phyloP scores from a whole-genome alignment of 2,888 invertebrate species.

The Eupithecia inturbata region DNA sequence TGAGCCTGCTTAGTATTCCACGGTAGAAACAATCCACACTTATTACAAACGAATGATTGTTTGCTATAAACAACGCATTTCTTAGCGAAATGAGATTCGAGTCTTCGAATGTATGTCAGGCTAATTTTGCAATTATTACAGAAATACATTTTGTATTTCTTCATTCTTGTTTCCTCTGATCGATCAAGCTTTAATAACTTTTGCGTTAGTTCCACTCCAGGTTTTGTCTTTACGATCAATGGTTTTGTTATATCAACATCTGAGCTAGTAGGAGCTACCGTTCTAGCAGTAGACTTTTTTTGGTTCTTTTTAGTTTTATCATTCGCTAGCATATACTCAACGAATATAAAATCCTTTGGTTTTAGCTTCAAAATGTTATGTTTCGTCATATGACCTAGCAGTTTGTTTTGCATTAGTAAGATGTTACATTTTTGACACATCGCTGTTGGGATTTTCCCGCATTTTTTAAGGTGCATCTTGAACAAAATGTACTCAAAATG shows the following conservation, averaged over 20 bases:
- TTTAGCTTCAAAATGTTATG: slow-evolving; percentile 32
- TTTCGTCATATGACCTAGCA: slow-evolving; percentile 16
- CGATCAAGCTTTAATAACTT: not conserved
- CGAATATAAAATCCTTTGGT: slow-evolving; percentile 35
- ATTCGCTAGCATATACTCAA: slow-evolving; percentile 25
- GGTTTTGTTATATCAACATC: not conserved
- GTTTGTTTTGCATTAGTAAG: slow-evolving; percentile 14
- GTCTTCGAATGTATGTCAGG: not conserved
- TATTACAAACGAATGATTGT: slow-evolving; percentile 42
- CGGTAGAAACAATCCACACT: slow-evolving; percentile 53
- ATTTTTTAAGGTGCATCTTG: slow-evolving; percentile 46
- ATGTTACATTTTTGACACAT: slow-evolving; percentile 51
- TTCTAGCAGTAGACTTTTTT: not conserved
- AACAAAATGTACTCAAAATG: slow-evolving; percentile 55
- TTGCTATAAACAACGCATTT: not conserved
- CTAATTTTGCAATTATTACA: slow-evolving; percentile 40
- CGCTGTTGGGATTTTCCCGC: slow-evolving; percentile 21
- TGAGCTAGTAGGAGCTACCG: not conserved
- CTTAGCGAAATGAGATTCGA: not conserved
- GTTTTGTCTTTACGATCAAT: slow-evolving; percentile 9
- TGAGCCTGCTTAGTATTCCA: not conserved
- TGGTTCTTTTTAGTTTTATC: slow-evolving; percentile 18
- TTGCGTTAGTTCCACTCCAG: not conserved
- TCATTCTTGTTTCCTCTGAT: not conserved
- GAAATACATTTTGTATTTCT: slow-evolving; percentile 24